Percentiles rank a stretch among this genome's conserved stretches.
These are phyloP conservation scores for Promerops cafer DNA, from an alignment of 2,113 vertebrate species.

Conservation along the genomic window DNA sequence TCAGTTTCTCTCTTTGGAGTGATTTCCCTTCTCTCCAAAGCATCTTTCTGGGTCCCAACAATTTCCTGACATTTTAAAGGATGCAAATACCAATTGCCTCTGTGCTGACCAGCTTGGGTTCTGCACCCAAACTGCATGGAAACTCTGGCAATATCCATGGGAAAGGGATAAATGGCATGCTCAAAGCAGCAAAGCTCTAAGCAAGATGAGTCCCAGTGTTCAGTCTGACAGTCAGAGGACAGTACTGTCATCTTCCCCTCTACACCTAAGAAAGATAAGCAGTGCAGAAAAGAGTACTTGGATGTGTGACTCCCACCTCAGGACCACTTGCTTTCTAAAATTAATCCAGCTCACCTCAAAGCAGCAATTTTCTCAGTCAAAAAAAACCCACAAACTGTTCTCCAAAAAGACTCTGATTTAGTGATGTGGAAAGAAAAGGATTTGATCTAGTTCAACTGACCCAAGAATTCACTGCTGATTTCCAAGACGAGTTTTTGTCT, in stretches of 20 bases:
- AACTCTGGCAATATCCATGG: neutral
- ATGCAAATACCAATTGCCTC: neutral
- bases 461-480: neutral
- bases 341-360: neutral
- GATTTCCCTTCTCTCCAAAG: neutral
- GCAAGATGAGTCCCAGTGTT: neutral
- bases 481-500: neutral
- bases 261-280: neutral
- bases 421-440: neutral
- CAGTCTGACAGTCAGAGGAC: neutral
- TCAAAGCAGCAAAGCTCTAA: neutral
- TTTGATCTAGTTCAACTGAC: neutral
- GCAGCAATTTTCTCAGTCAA: neutral
- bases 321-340: neutral
- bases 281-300: neutral
- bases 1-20: neutral
- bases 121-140: neutral
- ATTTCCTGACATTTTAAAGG: neutral
- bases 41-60: accelerated
- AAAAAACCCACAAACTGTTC: neutral
- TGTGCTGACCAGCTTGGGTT: neutral
- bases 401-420: neutral
- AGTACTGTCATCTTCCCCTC: neutral
- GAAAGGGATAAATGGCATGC: neutral
- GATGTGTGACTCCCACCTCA: neutral